phyloP scores from a whole-genome alignment of 37 sponge, comb jelly and placozoan genomes.

The Bolinopsis microptera region DNA sequence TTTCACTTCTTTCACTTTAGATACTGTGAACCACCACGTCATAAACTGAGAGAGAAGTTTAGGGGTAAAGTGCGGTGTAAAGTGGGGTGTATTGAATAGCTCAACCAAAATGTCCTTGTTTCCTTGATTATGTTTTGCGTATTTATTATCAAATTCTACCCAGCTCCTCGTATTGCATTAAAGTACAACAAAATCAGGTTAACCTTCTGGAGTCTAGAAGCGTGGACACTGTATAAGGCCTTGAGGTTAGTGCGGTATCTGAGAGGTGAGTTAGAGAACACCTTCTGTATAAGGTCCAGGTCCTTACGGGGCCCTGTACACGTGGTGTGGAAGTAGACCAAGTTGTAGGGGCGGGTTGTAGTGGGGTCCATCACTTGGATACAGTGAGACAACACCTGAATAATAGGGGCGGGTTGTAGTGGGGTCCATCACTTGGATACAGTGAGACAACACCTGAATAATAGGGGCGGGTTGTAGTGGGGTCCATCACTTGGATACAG shows the following conservation, averaged over 20 bases:
- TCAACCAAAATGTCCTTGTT: too few species aligned
- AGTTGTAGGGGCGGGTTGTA: slow-evolving; percentile 25
- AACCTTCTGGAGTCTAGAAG: slow-evolving; percentile 45
- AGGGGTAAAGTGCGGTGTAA: background rate
- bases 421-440: slow-evolving; percentile 42
- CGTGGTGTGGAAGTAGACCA: slow-evolving; percentile 58
- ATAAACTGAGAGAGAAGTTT: background rate
- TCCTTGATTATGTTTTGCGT: too few species aligned
- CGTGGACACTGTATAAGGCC: slow-evolving; percentile 43
- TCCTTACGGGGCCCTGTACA: slow-evolving; percentile 15
- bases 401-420: background rate
- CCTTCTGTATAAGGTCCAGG: background rate
- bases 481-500: slow-evolving; percentile 24
- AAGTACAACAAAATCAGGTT: too few species aligned
- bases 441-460: slow-evolving; percentile 18
- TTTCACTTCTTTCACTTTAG: slow-evolving; percentile 46
- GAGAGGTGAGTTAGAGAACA: background rate
- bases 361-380: slow-evolving; percentile 59
- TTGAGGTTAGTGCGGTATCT: slow-evolving; percentile 19
- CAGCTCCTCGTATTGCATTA: too few species aligned
- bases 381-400: background rate
- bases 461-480: too few species aligned
- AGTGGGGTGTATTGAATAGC: background rate
- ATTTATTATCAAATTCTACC: too few species aligned
- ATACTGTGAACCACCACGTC: slow-evolving; percentile 24